phyloP scores from a whole-genome alignment of 92 coral and sea anemone species.

The Actinostola sp. region DNA sequence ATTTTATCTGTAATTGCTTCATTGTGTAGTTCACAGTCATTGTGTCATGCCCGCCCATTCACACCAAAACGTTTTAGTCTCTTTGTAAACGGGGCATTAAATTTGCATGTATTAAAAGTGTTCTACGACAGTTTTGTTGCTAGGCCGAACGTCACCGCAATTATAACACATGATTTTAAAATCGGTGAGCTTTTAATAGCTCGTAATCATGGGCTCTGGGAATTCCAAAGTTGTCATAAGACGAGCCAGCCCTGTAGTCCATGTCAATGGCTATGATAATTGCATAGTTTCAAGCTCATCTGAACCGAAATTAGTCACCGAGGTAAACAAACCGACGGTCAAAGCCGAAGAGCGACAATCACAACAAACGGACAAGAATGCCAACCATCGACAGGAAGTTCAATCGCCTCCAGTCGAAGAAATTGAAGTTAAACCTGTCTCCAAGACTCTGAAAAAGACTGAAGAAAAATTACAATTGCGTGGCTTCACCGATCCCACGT shows the following conservation, averaged over 20 bases:
- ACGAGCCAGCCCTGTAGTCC: background rate
- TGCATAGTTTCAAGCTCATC: background rate
- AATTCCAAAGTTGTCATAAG: conserved; percentile 6
- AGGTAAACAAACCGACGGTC: background rate
- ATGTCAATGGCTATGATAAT: background rate
- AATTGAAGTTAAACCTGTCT: background rate
- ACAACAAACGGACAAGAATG: background rate
- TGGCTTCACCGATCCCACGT: background rate
- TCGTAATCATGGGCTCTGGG: conserved; percentile 8
- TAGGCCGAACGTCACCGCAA: too few relatives aligned
- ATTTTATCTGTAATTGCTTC: too few relatives aligned
- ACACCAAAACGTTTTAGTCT: too few relatives aligned
- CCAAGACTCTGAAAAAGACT: background rate
- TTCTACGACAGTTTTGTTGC: too few relatives aligned
- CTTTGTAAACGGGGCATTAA: too few relatives aligned
- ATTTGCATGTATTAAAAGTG: too few relatives aligned
- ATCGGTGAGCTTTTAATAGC: too few relatives aligned
- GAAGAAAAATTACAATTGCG: background rate
- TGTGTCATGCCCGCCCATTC: too few relatives aligned
- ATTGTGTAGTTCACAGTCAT: too few relatives aligned
- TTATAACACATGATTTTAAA: too few relatives aligned
- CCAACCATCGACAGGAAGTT: background rate
- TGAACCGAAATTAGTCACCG: background rate
- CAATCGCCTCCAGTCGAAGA: background rate
- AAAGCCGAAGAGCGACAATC: background rate